Percentiles rank a stretch among this genome's conserved stretches.
These are phyloP conservation scores for Cheilosia urbana DNA, from an alignment of 2,888 invertebrate species.

Conservation along the genomic window DNA sequence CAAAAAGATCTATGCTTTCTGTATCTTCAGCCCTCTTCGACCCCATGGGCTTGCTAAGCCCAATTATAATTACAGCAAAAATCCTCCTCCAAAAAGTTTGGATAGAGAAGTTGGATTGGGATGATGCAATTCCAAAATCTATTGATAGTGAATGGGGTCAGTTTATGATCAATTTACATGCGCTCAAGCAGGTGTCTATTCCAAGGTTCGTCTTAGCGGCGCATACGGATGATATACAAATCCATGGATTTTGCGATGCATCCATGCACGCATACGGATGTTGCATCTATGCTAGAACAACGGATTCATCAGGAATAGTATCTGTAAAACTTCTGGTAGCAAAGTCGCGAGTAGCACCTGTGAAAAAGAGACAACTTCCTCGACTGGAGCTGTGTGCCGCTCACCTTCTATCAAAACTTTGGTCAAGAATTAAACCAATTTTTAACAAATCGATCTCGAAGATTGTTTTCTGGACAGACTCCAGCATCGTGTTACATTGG, in stretches of 20 bases:
- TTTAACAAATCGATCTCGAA: too few species aligned
- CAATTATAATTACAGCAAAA: conserved; percentile 55
- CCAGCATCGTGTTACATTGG: too few species aligned
- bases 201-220: conserved; percentile 10
- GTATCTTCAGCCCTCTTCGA: conserved; percentile 48
- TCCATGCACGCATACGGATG: conserved; percentile 58
- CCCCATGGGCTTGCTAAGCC: conserved; percentile 53
- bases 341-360: conserved; percentile 64
- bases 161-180: conserved; percentile 2
- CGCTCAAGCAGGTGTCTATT: neutral
- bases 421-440: conserved; percentile 2
- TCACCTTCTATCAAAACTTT: conserved; percentile 51
- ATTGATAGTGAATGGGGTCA: neutral
- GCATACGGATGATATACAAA: conserved; percentile 5
- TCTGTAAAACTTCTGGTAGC: conserved; percentile 39
- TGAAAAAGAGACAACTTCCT: conserved; percentile 57
- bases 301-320: conserved; percentile 13
- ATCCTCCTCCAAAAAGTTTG: conserved; percentile 68
- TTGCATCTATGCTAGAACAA: conserved; percentile 12
- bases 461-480: too few species aligned
- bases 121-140: conserved; percentile 11
- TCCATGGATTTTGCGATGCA: conserved; percentile 62
- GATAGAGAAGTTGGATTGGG: conserved; percentile 38
- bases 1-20: conserved; percentile 27
- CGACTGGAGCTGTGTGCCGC: conserved; percentile 67